Base-by-base conservation (phyloP, 2,888 invertebrate genomes). In the Leptinotarsa juncta region DNA sequence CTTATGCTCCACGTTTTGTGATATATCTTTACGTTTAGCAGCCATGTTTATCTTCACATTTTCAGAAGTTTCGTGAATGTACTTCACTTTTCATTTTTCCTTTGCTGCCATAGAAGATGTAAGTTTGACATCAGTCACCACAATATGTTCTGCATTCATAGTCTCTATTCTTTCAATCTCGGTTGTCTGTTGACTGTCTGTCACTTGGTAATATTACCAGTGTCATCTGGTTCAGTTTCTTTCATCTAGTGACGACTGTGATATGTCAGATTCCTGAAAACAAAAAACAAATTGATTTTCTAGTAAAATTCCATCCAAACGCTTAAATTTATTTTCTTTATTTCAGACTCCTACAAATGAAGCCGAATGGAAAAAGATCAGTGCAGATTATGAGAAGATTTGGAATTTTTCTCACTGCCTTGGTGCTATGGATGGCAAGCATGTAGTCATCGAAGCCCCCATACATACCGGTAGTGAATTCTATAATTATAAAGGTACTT, bases 91-190 rank as follows among this genome's bases (percentile, higher is more conserved):
- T 50, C 50, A 62, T 50, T 50, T 50, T 15, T 50, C 50, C 50
- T 50, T 50, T 50, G 66, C 71, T 65, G 71, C 42, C 71, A 55
- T 66, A 71, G 71, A 67, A 71, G 65, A 71, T 55, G 67, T 26
- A 20, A 51, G 67, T 70, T 70, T 70, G 69, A 70, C 18, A 70
- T 55, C 60, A 70, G 55, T 70, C 71, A 71, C 66, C 71, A 71
- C 71, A 66, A 20, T 71, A 66, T 66, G 66, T 71, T 71, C 71
- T 65, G 71, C 66, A 53, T 57, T 48, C 71, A 71, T 71, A 65
- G 18, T 23, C 14, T 65, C 65, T 65, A 65, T 65, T 65, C 7
- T 32, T 23, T 65, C 65, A 65, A 66, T 50, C 50, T 50, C 50
- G 50, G 50, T 50, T 50, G 50, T 50, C 50, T 50, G 50, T 50